Conservation (phyloP, 2,113 vertebrate genomes). For the Spilogale gracilis region DNA sequence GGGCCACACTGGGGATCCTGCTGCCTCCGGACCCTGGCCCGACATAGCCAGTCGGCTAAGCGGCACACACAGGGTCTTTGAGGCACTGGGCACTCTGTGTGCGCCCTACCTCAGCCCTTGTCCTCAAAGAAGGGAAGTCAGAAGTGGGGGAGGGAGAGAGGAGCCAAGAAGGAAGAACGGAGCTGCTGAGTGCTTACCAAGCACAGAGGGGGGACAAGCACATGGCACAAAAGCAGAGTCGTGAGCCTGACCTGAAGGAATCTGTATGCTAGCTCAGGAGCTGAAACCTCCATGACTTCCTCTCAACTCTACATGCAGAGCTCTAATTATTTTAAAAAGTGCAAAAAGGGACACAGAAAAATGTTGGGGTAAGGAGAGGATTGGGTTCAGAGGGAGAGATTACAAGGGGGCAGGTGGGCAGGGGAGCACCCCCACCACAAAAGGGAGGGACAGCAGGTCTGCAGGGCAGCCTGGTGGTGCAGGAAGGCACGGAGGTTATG, state of each 20-base stretch:
- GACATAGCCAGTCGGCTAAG: rapidly evolving
- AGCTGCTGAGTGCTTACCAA: rapidly evolving
- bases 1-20: rapidly evolving
- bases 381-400: background rate
- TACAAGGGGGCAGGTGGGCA: rapidly evolving
- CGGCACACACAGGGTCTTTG: too few relatives aligned
- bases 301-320: rapidly evolving
- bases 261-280: background rate
- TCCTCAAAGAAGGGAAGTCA: too few relatives aligned
- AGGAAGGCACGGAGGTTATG: background rate
- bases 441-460: rapidly evolving
- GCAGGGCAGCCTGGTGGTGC: rapidly evolving
- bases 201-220: rapidly evolving
- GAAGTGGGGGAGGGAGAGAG: too few relatives aligned
- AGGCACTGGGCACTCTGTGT: rapidly evolving
- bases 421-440: background rate
- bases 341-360: background rate
- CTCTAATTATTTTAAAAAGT: background rate
- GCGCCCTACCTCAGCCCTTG: rapidly evolving
- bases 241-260: rapidly evolving
- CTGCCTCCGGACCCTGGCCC: background rate
- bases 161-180: background rate
- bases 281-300: background rate
- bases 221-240: background rate
- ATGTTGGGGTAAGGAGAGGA: too few relatives aligned